A percentile compares a stretch with the other conserved stretches of the same genome.
Evolutionary conservation across 2,888 invertebrate species (phyloP).

Genomic region (Apamea sordens): DNA sequence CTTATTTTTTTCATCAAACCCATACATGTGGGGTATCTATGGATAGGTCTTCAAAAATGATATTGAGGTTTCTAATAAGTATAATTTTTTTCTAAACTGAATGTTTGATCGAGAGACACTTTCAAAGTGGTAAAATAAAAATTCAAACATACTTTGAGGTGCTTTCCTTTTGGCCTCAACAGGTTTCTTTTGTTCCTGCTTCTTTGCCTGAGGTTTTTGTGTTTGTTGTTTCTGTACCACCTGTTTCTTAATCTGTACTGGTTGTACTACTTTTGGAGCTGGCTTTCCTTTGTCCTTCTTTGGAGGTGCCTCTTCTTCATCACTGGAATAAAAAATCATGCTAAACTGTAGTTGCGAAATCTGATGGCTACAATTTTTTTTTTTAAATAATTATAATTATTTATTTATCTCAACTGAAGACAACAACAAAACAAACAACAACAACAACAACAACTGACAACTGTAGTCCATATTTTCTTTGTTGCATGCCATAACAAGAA

Average conservation of each 20-base stretch:
- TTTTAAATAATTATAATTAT: no score
- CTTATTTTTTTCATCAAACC: no score
- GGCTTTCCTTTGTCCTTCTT: constrained; percentile 63
- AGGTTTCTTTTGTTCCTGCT: constrained; percentile 44
- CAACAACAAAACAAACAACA: no score
- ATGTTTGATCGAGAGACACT: no score
- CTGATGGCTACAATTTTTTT: neutral
- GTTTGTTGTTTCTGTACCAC: constrained; percentile 44
- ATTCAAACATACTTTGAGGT: constrained; percentile 69
- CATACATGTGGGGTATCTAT: no score
- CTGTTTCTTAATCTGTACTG: constrained; percentile 35
- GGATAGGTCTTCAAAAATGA: no score
- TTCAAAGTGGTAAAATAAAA: no score
- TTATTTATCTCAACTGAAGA: no score
- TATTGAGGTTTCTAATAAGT: no score
- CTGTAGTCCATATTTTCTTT: neutral
- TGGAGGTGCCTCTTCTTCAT: constrained; percentile 55
- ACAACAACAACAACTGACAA: no score
- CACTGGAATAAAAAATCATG: constrained; percentile 15
- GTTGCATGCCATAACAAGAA: neutral
- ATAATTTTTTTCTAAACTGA: no score
- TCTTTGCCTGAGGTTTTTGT: constrained; percentile 48
- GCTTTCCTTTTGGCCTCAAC: constrained; percentile 69
- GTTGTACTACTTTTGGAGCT: constrained; percentile 29
- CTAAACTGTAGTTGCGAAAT: neutral